Base-by-base conservation (phyloP, 2,113 vertebrate genomes). In the Ptilonorhynchus violaceus region DNA sequence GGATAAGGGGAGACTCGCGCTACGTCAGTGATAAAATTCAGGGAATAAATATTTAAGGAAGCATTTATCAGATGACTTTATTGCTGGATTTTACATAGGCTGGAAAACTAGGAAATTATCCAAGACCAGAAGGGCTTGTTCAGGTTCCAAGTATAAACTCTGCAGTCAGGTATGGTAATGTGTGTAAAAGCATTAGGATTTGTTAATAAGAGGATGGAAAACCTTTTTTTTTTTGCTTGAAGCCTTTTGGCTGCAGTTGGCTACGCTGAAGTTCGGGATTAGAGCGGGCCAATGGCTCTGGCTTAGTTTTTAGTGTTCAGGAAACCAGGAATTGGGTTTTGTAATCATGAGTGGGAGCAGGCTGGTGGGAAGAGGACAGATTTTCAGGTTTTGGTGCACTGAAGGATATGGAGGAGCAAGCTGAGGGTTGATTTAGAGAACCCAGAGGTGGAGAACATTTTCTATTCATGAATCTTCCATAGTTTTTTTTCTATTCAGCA, bases 41-140 rank as follows among this genome's bases (percentile, higher is more conserved):
- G 70, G 30, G 79, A 66, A 75, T 41, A 53, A 59, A 50, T 95
- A 58, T 82, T 81, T 67, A 62, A 82, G n/a, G 64, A 62, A 78
- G 7, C 18, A 10, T 56, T 78, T 66, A 35, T n/a, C 37, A 24
- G 16, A 10, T 78, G 8, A 39, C 3, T 81, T 87, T 59, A 53
- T n/a, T 58, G 11, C 28, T 78, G n/a, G 27, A 25, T 69, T 81
- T 69, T 85, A 15, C 30, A 41, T 3, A 62, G 41, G 23, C 46
- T 88, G 37, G n/a, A 92, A 74, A 78, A 66, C 30, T 11, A 44
- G 59, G 72, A 37, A 73, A 87, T 60, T 50, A 35, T 75, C 58
- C 39, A 72, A 72, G 62, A 15, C 14, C 33, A 27, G 42, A 80
- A 72, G 67, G 58, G 58, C n/a, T 59, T 9, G 1, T 55, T 84